Base-by-base conservation (phyloP, 2,888 invertebrate genomes). In the Lysandra coridon region DNA sequence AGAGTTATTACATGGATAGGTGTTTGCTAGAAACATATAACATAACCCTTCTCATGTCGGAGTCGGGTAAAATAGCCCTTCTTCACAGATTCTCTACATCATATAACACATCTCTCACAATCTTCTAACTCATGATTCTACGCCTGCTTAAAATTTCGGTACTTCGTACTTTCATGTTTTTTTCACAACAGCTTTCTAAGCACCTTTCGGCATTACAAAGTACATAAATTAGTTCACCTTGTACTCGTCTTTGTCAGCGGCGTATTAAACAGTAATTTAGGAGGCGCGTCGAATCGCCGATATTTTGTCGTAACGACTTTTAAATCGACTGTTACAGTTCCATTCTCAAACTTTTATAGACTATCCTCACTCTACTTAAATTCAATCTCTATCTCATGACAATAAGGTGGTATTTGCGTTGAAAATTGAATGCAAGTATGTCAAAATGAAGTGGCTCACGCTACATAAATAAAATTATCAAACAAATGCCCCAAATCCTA, bases 381-480 rank as follows among this genome's bases (percentile, higher is more conserved):
- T 69, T 17, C 14, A 1, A 69, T 17, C 33, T 37, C 33, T 69
- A 69, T 69, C 37, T 33, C 1, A 1, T 17, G 14, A 14, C 1
- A 4, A 4, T 17, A 37, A 37, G 69, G 69, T 69, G 5, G 14
- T 12, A 37, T 78, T 73, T 81, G 53, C 53, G 53, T 49, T 69
- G 53, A 84, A 37, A 2, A 82, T 83, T 82, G 83, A 83, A 87
- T 85, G 81, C 86, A 78, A 80, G 78, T 76, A 80, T 79, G 74
- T 87, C 86, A 86, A 84, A 53, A 89, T 87, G 86, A 83, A 86
- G 84, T 85, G 85, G 86, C 89, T 90, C 90, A 93, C 90, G 93
- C 88, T 85, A 87, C 93, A 93, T 94, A 94, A 94, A 94, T 94
- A 90, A 91, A 93, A 93, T 93, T 93, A 89, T 85, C 84, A 82